Evolutionary conservation across 2,797 vertebrate species (phyloP).

Genomic region (Sebastes taczanowskii): DNA sequence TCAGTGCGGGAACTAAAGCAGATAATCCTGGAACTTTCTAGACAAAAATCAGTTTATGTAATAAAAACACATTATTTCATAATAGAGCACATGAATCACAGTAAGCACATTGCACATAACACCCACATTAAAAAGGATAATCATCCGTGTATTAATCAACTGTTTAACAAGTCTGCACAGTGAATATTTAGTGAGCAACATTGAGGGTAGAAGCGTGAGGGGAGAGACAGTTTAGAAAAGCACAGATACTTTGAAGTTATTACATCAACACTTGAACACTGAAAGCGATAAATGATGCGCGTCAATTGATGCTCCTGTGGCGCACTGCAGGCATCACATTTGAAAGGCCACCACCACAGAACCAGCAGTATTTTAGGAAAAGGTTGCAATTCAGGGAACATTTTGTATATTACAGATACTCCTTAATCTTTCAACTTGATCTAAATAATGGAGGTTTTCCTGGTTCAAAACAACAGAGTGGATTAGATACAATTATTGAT

Average conservation of each 20-base stretch:
- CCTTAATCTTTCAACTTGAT: neutral
- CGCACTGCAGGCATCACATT: neutral
- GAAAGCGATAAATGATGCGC: neutral
- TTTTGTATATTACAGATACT: neutral
- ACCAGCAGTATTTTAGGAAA: neutral
- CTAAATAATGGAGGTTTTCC: no score
- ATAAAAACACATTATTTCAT: constrained; percentile 27
- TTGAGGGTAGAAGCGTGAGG: neutral
- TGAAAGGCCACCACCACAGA: neutral
- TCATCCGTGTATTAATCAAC: neutral
- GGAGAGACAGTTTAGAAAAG: constrained; percentile 17
- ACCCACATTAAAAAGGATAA: constrained; percentile 11
- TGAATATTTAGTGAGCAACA: constrained; percentile 12
- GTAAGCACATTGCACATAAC: constrained; percentile 9
- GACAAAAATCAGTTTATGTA: constrained; percentile 1
- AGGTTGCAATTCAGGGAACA: neutral
- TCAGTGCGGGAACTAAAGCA: neutral
- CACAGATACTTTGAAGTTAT: neutral
- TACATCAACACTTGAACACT: neutral
- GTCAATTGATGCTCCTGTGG: neutral
- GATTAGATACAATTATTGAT: neutral
- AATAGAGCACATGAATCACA: constrained; percentile 27
- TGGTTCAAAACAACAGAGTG: no score
- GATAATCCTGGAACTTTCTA: neutral
- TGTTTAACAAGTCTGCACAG: neutral